phyloP scores from a whole-genome alignment of 2,113 vertebrate genomes.

The Merops nubicus region DNA sequence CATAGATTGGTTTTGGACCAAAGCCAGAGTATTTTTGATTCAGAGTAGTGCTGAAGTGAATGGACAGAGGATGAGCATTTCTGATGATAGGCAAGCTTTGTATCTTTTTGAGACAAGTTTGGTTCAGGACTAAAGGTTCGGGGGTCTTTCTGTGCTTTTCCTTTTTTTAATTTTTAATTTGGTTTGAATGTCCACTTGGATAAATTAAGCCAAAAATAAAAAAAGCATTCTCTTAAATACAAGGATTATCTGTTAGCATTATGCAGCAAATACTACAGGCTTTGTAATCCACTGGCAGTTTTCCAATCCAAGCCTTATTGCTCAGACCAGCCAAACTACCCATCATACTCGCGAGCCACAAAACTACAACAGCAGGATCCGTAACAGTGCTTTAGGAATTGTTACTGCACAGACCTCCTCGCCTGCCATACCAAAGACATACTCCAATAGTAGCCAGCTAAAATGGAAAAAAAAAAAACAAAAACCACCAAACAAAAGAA shows the following conservation, averaged over 20 bases:
- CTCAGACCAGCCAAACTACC: neutral
- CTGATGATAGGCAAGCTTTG: accelerated
- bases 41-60: neutral
- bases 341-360: accelerated
- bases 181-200: neutral
- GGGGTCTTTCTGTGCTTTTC: neutral
- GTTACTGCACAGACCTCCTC: neutral
- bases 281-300: neutral
- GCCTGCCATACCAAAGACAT: neutral
- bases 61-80: neutral
- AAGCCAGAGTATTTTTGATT: constrained; percentile 25
- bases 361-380: neutral
- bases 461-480: neutral
- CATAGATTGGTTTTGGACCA: neutral
- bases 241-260: neutral
- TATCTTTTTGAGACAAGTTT: neutral
- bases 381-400: neutral
- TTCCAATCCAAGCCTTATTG: neutral
- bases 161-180: neutral
- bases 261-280: neutral
- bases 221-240: neutral
- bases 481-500: too few species aligned
- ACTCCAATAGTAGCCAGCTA: neutral
- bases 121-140: neutral
- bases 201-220: neutral